A percentile compares a stretch with the other conserved stretches of the same genome.
Conservation (phyloP, 1,140 invertebrate species). For the Bathynomus jamesi region DNA sequence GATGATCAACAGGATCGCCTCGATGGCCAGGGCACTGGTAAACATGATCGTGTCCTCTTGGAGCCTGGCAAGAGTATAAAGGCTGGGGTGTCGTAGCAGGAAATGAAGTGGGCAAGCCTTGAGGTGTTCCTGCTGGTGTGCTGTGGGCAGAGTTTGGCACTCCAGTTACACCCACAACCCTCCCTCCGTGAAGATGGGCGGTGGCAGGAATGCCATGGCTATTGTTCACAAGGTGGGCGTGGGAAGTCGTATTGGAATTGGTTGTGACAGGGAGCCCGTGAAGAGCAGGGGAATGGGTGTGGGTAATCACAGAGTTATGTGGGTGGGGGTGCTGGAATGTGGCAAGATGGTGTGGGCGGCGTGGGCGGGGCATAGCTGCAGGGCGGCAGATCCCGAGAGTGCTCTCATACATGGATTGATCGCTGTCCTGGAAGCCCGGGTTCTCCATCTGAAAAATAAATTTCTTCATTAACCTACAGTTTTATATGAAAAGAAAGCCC, state of each 20-base stretch:
- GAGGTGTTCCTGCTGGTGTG: slow-evolving; percentile 12
- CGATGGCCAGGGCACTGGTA: slow-evolving; percentile 35
- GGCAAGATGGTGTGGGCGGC: slow-evolving; percentile 30
- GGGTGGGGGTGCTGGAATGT: slow-evolving; percentile 29
- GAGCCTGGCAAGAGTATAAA: slow-evolving; percentile 35
- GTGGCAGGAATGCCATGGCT: background rate
- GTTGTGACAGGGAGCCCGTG: background rate
- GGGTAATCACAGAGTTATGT: slow-evolving; percentile 1
- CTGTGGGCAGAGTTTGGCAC: slow-evolving; percentile 15
- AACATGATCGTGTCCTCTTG: slow-evolving; percentile 34
- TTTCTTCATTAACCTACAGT: background rate
- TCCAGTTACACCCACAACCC: slow-evolving; percentile 26
- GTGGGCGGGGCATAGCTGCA: slow-evolving; percentile 17
- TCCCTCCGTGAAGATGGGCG: slow-evolving; percentile 25
- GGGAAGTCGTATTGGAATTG: background rate
- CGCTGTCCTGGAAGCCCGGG: slow-evolving; percentile 34
- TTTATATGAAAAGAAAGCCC: background rate
- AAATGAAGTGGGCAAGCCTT: slow-evolving; percentile 15
- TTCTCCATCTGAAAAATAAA: slow-evolving; percentile 34
- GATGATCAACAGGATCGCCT: slow-evolving; percentile 4
- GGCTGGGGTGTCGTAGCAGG: slow-evolving; percentile 18
- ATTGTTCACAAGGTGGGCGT: background rate
- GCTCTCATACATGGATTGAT: slow-evolving; percentile 35
- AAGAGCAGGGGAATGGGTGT: background rate
- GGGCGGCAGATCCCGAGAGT: slow-evolving; percentile 8